Percentiles rank a stretch among this genome's conserved stretches.
phyloP scores from a whole-genome alignment of 2,797 vertebrate species.

The Fistularia tabacaria region DNA sequence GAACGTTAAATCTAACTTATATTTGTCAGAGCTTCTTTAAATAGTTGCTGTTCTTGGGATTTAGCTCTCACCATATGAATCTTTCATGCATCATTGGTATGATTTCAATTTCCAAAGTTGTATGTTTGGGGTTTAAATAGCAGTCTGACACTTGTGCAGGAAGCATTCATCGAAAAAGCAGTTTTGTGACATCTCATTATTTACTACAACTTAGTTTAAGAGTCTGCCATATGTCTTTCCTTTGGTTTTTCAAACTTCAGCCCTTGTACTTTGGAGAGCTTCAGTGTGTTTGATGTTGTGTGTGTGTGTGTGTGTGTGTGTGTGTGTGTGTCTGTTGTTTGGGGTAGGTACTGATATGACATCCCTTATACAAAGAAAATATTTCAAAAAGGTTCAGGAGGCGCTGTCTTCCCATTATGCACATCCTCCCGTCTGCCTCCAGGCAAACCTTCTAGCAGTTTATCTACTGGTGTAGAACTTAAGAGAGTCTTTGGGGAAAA shows the following conservation, averaged over 20 bases:
- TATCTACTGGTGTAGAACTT: conserved; percentile 42
- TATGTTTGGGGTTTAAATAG: conserved; percentile 2
- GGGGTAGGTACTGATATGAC: conserved; percentile 37
- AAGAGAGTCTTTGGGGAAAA: conserved; percentile 15
- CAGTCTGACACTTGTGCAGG: conserved; percentile 1
- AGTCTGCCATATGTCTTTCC: conserved; percentile 11
- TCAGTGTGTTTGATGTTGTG: conserved; percentile 21
- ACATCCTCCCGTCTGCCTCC: conserved; percentile 54
- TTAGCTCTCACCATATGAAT: conserved; percentile 3
- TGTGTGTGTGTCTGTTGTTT: conserved; percentile 22
- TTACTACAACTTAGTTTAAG: conserved; percentile 4
- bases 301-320: conserved; percentile 18
- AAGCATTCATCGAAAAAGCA: neutral
- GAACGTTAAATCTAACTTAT: conserved; percentile 1
- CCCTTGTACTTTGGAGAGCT: conserved; percentile 23
- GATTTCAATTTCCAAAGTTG: neutral
- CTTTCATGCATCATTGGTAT: conserved; percentile 2
- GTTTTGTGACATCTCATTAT: conserved; percentile 5
- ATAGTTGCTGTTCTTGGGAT: neutral
- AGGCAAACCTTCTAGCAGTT: conserved; percentile 44
- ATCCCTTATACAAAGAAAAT: conserved; percentile 29
- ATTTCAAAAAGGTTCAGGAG: conserved; percentile 35
- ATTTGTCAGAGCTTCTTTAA: neutral
- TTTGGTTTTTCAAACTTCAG: conserved; percentile 17
- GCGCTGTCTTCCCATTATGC: conserved; percentile 37